A percentile compares a stretch with the other conserved stretches of the same genome.
These are phyloP conservation scores for Brachycybe producta DNA, from an alignment of 2,888 invertebrate species.

Conservation along the genomic window DNA sequence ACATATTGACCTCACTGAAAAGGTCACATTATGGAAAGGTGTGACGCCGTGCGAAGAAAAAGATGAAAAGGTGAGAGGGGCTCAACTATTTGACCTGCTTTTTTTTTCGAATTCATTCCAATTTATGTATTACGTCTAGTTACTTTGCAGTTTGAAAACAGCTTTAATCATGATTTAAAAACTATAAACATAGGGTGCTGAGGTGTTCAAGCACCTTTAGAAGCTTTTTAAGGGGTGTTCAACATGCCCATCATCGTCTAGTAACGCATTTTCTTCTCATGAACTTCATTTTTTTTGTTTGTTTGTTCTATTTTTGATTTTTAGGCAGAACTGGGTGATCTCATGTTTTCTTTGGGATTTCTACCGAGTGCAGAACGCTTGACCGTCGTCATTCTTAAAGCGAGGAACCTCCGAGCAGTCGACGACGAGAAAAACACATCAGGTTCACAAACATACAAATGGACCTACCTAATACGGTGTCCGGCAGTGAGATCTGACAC, in stretches of 20 bases:
- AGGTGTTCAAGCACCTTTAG: too few species aligned
- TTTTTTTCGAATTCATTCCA: neutral
- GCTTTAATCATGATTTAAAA: too few species aligned
- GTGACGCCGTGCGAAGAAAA: constrained; percentile 29
- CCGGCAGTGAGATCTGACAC: too few species aligned
- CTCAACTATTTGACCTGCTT: neutral
- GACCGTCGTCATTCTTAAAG: constrained; percentile 46
- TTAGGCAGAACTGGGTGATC: constrained; percentile 41
- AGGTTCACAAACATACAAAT: too few species aligned
- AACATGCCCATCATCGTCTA: too few species aligned
- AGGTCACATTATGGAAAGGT: constrained; percentile 45
- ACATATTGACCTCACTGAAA: constrained; percentile 44
- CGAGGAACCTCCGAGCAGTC: constrained; percentile 39
- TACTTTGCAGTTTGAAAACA: too few species aligned
- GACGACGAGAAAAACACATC: constrained; percentile 38
- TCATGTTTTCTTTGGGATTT: constrained; percentile 45
- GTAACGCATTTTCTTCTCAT: too few species aligned
- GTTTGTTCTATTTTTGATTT: constrained; percentile 15
- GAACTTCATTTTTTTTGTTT: too few species aligned
- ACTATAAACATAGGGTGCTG: too few species aligned
- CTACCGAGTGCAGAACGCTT: constrained; percentile 44
- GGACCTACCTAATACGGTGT: too few species aligned
- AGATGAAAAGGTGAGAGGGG: constrained; percentile 19
- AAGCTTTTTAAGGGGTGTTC: too few species aligned
- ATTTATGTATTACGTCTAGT: too few species aligned